phyloP scores from a whole-genome alignment of 2,113 vertebrate species.

The Tautogolabrus adspersus region DNA sequence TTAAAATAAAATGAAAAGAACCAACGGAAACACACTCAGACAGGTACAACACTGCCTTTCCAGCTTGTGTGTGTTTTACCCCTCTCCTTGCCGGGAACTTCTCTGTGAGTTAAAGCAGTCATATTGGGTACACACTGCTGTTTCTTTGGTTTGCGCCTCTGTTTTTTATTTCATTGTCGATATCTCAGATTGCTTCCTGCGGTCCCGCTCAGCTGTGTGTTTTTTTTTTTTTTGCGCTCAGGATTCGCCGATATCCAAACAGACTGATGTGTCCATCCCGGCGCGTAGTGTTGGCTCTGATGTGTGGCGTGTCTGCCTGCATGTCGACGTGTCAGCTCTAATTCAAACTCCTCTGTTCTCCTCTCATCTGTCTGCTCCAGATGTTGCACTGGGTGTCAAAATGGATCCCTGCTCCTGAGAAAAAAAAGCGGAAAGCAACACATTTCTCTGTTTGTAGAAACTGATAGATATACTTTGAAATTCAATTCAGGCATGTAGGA shows the following conservation, averaged over 20 bases:
- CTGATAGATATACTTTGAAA: slow-evolving; percentile 78
- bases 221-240: slow-evolving; percentile 30
- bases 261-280: slow-evolving; percentile 74
- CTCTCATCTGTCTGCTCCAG: slow-evolving; percentile 80
- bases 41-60: slow-evolving; percentile 68
- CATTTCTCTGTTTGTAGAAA: slow-evolving; percentile 80
- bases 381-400: slow-evolving; percentile 79
- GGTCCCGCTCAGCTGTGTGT: slow-evolving; percentile 44
- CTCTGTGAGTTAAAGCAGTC: slow-evolving; percentile 62
- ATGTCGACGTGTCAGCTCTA: slow-evolving; percentile 78
- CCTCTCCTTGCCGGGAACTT: slow-evolving; percentile 62
- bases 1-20: slow-evolving; percentile 78
- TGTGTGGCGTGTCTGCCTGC: slow-evolving; percentile 70
- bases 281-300: slow-evolving; percentile 54
- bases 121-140: slow-evolving; percentile 60
- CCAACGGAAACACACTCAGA: slow-evolving; percentile 68
- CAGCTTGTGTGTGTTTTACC: slow-evolving; percentile 35
- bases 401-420: slow-evolving; percentile 51
- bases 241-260: slow-evolving; percentile 67
- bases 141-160: slow-evolving; percentile 63
- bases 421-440: slow-evolving; percentile 66
- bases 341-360: slow-evolving; percentile 79
- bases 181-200: slow-evolving; percentile 65
- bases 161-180: slow-evolving; percentile 72
- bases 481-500: slow-evolving; percentile 62